Evolutionary conservation across 2,888 invertebrate species (phyloP), one percentile per base, ranked within the genome.

Genomic region (Serrognathus titanus): DNA sequence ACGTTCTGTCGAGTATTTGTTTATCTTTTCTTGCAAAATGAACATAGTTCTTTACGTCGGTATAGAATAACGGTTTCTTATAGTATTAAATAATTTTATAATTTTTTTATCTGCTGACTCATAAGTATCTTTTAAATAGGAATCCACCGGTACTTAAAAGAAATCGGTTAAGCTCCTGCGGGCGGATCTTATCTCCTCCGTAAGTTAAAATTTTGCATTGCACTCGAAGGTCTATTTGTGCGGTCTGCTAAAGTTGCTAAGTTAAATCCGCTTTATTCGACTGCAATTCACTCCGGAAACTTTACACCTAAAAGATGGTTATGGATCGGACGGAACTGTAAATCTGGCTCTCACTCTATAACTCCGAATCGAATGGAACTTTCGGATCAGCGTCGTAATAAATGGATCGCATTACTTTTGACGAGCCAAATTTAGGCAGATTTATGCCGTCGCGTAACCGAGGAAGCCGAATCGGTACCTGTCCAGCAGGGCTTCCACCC

Each of bases 401-500:
- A 55, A 55, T 49, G 38, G 51, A 47, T 55, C 48, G 48, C 54
- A 49, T 54, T 49, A 49, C 43, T 54, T 49, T 43, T 48, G 41
- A 40, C 48, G 48, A 48, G 54, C 11, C 39, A 12, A 39, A 39
- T 55, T 55, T 39, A 10, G 24, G 24, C 55, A 37, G 49, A 55
- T 55, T 50, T 49, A 50, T 49, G 49, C 55, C 45, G 50, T 45
- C n/a, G 24, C 41, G 31, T 53, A 24, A 35, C 20, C 31, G n/a
- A 11, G 31, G 43, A 13, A 36, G 36, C n/a, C n/a, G 31, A 49
- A 35, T 48, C 47, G 48, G 41, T 58, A 75, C 74, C 67, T 71
- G 51, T 73, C 63, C 51, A 76, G 63, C 20, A 73, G 62, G 13
- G 66, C 65, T 65, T 76, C 76, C 10, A 76, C 53, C 11, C 67